phyloP scores from a whole-genome alignment of 2,113 vertebrate genomes.

The Rhagologus leucostigma region DNA sequence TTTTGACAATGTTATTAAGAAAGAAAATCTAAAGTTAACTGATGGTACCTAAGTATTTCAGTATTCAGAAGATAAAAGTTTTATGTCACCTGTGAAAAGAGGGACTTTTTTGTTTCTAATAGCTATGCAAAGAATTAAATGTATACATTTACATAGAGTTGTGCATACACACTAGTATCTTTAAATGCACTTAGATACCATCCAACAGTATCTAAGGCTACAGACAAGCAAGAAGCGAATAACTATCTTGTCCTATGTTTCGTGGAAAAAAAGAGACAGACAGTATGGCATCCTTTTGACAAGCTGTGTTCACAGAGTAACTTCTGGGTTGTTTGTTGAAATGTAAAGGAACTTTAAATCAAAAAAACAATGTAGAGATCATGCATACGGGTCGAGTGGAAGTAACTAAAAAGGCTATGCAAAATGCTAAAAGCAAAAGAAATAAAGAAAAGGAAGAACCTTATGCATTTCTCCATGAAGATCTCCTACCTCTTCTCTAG shows the following conservation, averaged over 20 bases:
- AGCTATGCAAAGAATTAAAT: not conserved
- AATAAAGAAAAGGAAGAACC: constrained; percentile 88
- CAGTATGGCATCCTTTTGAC: not conserved
- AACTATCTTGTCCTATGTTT: constrained; percentile 1
- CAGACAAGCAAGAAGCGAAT: constrained; percentile 1
- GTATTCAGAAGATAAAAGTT: not conserved
- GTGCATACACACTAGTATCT: not conserved
- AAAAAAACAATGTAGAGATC: constrained; percentile 58
- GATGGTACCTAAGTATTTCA: not conserved
- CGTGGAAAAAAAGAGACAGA: constrained; percentile 47
- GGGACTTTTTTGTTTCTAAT: not conserved
- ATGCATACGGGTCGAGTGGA: constrained; percentile 59
- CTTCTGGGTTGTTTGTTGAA: constrained; percentile 32
- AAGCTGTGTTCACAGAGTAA: constrained; percentile 16
- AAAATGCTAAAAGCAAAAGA: constrained; percentile 80
- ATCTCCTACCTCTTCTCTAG: constrained; percentile 99
- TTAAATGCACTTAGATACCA: constrained; percentile 45
- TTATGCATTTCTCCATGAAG: constrained; percentile 91
- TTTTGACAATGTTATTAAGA: not conserved
- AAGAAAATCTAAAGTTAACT: constrained; percentile 1
- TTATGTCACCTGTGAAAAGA: constrained; percentile 4
- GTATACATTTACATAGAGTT: not conserved
- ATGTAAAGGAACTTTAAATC: constrained; percentile 45
- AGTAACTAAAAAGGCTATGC: constrained; percentile 66
- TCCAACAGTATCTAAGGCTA: constrained; percentile 25